A percentile compares a stretch with the other conserved stretches of the same genome.
These are phyloP conservation scores for Ptycholaimellus sp. DNA, from an alignment of 2,888 invertebrate species.

Conservation along the genomic window DNA sequence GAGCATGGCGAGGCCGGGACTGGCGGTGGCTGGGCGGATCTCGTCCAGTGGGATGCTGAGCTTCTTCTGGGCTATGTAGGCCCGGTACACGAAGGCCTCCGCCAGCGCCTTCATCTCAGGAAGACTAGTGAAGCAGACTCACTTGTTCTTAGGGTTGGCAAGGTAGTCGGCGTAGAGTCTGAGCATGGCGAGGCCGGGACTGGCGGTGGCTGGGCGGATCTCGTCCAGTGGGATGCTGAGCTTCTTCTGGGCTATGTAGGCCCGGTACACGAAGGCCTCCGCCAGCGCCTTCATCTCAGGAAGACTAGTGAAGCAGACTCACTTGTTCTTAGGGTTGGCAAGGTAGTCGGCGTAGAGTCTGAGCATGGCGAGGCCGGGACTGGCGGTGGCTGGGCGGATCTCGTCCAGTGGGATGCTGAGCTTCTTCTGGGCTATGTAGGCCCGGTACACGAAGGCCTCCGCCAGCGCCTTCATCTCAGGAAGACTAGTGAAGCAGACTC, in stretches of 20 bases:
- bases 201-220: slow-evolving; percentile 40
- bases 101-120: no score
- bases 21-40: slow-evolving; percentile 40
- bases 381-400: slow-evolving; percentile 40
- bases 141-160: slow-evolving; percentile 46
- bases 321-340: slow-evolving; percentile 46
- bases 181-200: slow-evolving; percentile 52
- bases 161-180: slow-evolving; percentile 62
- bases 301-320: no score
- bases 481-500: no score
- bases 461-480: no score
- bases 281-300: no score
- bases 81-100: no score
- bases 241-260: slow-evolving; percentile 68
- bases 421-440: slow-evolving; percentile 68
- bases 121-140: no score
- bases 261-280: no score
- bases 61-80: slow-evolving; percentile 68
- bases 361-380: slow-evolving; percentile 52
- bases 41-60: slow-evolving; percentile 68
- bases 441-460: no score
- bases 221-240: slow-evolving; percentile 68
- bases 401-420: slow-evolving; percentile 68
- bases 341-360: slow-evolving; percentile 62
- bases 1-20: slow-evolving; percentile 52